A percentile compares a stretch with the other conserved stretches of the same genome.
Conservation (phyloP, 2,888 invertebrate species). For the Cenopis cana region DNA sequence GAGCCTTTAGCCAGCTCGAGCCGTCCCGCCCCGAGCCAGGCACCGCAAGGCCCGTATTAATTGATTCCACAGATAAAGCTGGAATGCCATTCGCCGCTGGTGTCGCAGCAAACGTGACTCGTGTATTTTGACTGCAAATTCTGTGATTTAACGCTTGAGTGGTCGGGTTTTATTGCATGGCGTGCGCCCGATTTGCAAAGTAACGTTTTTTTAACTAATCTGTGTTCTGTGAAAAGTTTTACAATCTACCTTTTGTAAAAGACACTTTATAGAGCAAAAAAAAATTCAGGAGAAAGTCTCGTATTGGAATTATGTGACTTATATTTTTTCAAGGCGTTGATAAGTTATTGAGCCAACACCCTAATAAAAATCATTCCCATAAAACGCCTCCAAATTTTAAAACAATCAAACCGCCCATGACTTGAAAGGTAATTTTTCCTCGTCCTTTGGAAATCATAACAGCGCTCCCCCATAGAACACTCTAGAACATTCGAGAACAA, state of each 20-base stretch:
- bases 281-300: background rate
- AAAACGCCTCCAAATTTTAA: slow-evolving; percentile 47
- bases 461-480: slow-evolving; percentile 55
- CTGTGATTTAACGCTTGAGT: slow-evolving; percentile 50
- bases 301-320: background rate
- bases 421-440: slow-evolving; percentile 50
- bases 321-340: background rate
- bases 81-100: slow-evolving; percentile 65
- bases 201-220: slow-evolving; percentile 43
- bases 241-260: slow-evolving; percentile 22
- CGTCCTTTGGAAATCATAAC: slow-evolving; percentile 63
- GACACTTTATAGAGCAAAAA: slow-evolving; percentile 3
- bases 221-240: slow-evolving; percentile 19
- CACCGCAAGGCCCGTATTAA: slow-evolving; percentile 64
- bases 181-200: slow-evolving; percentile 44
- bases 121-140: slow-evolving; percentile 53
- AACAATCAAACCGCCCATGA: slow-evolving; percentile 50
- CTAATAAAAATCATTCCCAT: slow-evolving; percentile 32
- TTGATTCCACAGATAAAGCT: slow-evolving; percentile 74
- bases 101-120: slow-evolving; percentile 55
- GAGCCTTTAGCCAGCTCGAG: slow-evolving; percentile 25
- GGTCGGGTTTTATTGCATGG: slow-evolving; percentile 50
- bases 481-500: slow-evolving; percentile 69
- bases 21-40: slow-evolving; percentile 55
- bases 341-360: slow-evolving; percentile 24